phyloP scores from a whole-genome alignment of 23 tunicate genomes.

The Trididemnum miniatum region DNA sequence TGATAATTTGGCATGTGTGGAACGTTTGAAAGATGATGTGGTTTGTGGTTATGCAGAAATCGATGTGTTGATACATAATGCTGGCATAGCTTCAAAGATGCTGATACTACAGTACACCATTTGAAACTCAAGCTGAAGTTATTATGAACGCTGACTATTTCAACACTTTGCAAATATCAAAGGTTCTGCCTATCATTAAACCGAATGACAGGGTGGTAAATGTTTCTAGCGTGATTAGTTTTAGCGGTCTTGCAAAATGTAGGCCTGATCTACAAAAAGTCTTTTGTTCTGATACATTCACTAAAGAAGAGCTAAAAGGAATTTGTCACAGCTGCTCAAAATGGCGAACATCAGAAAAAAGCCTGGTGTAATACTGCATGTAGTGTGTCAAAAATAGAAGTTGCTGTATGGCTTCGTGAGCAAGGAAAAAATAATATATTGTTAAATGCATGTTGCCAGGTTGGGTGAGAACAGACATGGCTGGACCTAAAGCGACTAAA shows the following conservation, averaged over 20 bases:
- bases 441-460: slow-evolving; percentile 78
- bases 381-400: slow-evolving; percentile 76
- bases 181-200: slow-evolving; percentile 64
- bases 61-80: slow-evolving; percentile 83
- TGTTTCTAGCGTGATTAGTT: slow-evolving; percentile 51
- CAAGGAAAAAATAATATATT: slow-evolving; percentile 36
- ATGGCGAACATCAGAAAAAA: slow-evolving; percentile 11
- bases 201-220: slow-evolving; percentile 66
- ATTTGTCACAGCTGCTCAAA: slow-evolving; percentile 48
- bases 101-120: slow-evolving; percentile 55
- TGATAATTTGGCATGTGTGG: slow-evolving; percentile 46
- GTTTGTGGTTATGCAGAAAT: slow-evolving; percentile 54
- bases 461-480: slow-evolving; percentile 70
- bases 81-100: slow-evolving; percentile 59
- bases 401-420: slow-evolving; percentile 32
- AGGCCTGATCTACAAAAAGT: slow-evolving; percentile 55
- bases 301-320: slow-evolving; percentile 69
- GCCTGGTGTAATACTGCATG: slow-evolving; percentile 70
- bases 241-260: slow-evolving; percentile 46
- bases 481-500: slow-evolving; percentile 42
- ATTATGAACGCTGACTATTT: slow-evolving; percentile 59
- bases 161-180: slow-evolving; percentile 35
- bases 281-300: slow-evolving; percentile 58
- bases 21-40: slow-evolving; percentile 23
- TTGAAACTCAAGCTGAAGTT: slow-evolving; percentile 59